Evolutionary conservation across 1,140 invertebrate genomes (phyloP).

Genomic region (Euschistus heros): DNA sequence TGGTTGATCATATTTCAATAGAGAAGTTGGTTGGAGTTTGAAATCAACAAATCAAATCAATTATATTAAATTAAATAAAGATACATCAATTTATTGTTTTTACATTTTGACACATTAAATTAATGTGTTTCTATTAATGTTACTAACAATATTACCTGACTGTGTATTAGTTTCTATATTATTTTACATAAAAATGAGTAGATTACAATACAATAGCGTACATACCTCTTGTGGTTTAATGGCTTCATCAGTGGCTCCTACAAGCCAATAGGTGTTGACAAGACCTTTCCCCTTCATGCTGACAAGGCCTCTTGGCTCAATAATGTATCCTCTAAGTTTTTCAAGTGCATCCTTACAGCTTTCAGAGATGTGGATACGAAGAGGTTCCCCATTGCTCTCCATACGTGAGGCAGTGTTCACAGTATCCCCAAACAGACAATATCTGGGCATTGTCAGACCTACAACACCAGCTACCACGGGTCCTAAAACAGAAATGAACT

Average conservation of each 20-base stretch:
- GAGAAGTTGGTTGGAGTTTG: no score
- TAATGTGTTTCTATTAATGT: no score
- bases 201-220: not conserved
- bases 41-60: no score
- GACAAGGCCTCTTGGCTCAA: conserved; percentile 74
- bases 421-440: conserved; percentile 89
- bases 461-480: conserved; percentile 90
- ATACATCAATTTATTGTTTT: no score
- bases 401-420: conserved; percentile 89
- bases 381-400: conserved; percentile 85
- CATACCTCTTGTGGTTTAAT: conserved; percentile 63
- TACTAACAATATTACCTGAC: no score
- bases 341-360: conserved; percentile 75
- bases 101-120: no score
- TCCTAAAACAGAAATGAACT: conserved; percentile 39
- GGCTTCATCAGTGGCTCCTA: conserved; percentile 67
- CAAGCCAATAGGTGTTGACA: conserved; percentile 79
- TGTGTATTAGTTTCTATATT: no score
- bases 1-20: no score
- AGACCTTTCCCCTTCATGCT: conserved; percentile 85
- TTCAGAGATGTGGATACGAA: conserved; percentile 83
- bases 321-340: conserved; percentile 64
- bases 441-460: conserved; percentile 92
- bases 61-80: no score
- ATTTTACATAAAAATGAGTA: no score